A percentile compares a stretch with the other conserved stretches of the same genome.
Evolutionary conservation across 2,113 vertebrate species (phyloP).

Genomic region (Pica pica): DNA sequence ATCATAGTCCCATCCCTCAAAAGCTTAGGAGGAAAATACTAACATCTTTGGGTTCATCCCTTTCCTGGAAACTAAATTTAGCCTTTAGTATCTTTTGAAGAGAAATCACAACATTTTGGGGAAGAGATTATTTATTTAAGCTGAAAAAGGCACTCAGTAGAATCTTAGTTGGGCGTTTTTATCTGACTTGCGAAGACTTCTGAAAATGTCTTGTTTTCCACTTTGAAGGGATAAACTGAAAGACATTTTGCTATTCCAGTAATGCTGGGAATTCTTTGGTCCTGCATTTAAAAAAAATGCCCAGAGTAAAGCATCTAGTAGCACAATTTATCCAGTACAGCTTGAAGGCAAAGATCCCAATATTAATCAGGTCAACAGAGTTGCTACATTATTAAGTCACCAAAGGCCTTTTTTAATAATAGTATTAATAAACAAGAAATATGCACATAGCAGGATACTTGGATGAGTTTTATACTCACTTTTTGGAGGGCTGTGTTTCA

Average conservation of each 20-base stretch:
- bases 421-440: not conserved
- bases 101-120: not conserved
- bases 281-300: not conserved
- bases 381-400: not conserved
- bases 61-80: not conserved
- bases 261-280: not conserved
- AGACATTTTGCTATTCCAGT: not conserved
- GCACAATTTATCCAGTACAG: not conserved
- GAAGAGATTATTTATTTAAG: not conserved
- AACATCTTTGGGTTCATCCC: not conserved
- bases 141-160: not conserved
- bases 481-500: not conserved
- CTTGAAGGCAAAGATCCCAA: not conserved
- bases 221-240: not conserved
- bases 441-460: not conserved
- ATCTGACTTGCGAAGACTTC: not conserved
- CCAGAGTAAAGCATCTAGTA: not conserved
- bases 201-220: not conserved
- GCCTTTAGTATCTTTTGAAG: not conserved
- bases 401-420: not conserved
- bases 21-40: not conserved
- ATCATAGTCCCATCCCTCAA: not conserved
- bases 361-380: not conserved
- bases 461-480: not conserved
- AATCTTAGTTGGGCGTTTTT: not conserved